Base-by-base conservation (phyloP, 2,888 invertebrate species). In the Ormyrus thymus region DNA sequence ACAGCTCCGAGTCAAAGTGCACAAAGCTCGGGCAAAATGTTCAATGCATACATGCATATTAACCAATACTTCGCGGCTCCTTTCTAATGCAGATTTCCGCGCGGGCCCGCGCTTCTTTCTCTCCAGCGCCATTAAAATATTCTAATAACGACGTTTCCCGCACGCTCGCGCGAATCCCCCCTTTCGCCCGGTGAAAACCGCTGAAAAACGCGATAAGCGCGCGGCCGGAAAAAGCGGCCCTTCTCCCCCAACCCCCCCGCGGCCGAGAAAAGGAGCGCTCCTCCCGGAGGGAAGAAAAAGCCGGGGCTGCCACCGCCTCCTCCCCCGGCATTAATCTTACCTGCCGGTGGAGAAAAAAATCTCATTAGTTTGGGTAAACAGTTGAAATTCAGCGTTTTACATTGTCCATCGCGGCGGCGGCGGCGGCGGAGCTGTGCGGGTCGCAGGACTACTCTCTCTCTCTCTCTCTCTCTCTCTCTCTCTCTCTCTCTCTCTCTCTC, bases 281-380 rank as follows among this genome's bases (percentile, higher is more conserved):
- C n/a, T n/a, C n/a, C n/a, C n/a, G n/a, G n/a, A n/a, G n/a, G n/a
- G n/a, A n/a, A n/a, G n/a, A n/a, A n/a, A n/a, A n/a, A n/a, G n/a
- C n/a, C n/a, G n/a, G n/a, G n/a, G n/a, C n/a, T n/a, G n/a, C n/a
- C n/a, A n/a, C n/a, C n/a, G n/a, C n/a, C n/a, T n/a, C n/a, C 55
- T 29, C 11, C 6, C 9, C n/a, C 8, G 7, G 46, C 51, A 68
- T 75, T 75, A 75, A 66, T 75, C 74, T 75, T 69, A 29, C 53
- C 48, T n/a, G n/a, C 15, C 29, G 7, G n/a, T 9, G 9, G 50
- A 45, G 46, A 53, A 48, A 51, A 72, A 77, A 68, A 72, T 74
- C 64, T 74, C 74, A 69, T 78, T 73, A 72, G 72, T 66, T 68
- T 56, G n/a, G 61, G 56, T 56, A 78, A 73, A 74, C 73, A 62